Conservation (phyloP, 2,888 invertebrate genomes). For the Eupithecia pulchellata region DNA sequence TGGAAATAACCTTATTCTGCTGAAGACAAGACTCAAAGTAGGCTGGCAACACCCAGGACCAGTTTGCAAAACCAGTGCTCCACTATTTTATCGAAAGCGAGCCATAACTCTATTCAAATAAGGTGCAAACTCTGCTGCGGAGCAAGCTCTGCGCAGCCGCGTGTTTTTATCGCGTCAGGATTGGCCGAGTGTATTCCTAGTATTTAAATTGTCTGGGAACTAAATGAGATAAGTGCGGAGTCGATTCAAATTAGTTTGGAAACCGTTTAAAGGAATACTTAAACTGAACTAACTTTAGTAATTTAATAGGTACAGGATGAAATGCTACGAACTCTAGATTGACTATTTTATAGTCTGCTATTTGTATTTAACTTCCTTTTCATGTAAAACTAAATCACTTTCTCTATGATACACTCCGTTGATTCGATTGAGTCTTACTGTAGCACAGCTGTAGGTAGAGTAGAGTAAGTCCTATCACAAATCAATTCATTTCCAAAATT, state of each 20-base stretch:
- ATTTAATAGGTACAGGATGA: not conserved
- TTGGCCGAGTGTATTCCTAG: constrained; percentile 37
- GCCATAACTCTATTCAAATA: constrained; percentile 20
- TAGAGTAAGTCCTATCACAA: not conserved
- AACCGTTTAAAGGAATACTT: not conserved
- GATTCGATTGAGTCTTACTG: not conserved
- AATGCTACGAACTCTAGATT: not conserved
- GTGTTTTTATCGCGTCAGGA: constrained; percentile 31
- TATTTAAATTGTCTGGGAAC: constrained; percentile 45
- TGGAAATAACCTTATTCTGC: not conserved
- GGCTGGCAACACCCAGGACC: constrained; percentile 1
- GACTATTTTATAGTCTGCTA: not conserved
- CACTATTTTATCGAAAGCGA: constrained; percentile 24
- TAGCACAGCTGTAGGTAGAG: not conserved
- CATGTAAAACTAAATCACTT: not conserved
- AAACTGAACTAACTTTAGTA: not conserved
- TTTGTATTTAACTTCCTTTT: not conserved
- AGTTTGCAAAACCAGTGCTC: constrained; percentile 20
- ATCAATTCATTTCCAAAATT: not conserved
- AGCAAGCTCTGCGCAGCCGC: constrained; percentile 23
- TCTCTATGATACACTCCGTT: not conserved
- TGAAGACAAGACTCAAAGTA: constrained; percentile 9
- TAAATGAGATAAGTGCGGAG: constrained; percentile 26
- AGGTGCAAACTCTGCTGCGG: constrained; percentile 17
- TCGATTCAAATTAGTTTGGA: constrained; percentile 5